phyloP scores from a whole-genome alignment of 2,888 invertebrate species.

The Xanthostigma xanthostigma region DNA sequence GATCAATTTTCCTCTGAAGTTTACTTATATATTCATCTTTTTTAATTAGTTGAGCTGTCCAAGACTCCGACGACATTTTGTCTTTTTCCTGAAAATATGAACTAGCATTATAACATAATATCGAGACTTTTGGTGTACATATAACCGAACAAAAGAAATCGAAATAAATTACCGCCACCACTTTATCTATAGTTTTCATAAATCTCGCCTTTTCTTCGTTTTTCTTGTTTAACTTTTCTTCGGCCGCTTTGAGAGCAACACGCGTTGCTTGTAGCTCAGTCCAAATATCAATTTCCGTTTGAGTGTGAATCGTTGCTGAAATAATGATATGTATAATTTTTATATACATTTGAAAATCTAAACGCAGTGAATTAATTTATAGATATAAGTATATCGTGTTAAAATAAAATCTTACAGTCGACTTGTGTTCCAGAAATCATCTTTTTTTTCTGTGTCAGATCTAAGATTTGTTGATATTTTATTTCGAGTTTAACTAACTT shows the following conservation, averaged over 20 bases:
- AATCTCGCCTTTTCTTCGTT: conserved; percentile 19
- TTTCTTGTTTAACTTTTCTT: conserved; percentile 20
- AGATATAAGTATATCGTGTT: too few relatives aligned
- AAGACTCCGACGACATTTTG: neutral
- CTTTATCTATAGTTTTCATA: conserved; percentile 17
- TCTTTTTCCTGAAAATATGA: neutral
- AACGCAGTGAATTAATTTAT: too few relatives aligned
- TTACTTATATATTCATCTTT: conserved; percentile 2
- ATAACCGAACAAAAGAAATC: neutral
- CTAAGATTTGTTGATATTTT: neutral
- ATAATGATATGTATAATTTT: neutral
- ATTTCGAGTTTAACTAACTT: neutral
- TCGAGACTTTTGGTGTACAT: too few relatives aligned
- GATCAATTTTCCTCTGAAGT: neutral
- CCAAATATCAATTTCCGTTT: conserved; percentile 20
- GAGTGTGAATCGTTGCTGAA: conserved; percentile 5
- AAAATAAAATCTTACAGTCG: too few relatives aligned
- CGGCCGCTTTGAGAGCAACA: conserved; percentile 19
- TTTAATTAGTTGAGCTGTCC: conserved; percentile 1
- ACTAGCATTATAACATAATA: too few relatives aligned
- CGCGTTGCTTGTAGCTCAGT: conserved; percentile 19
- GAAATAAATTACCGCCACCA: conserved; percentile 10
- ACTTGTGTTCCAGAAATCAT: neutral
- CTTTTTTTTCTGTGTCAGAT: neutral
- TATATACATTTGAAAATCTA: too few relatives aligned